Conservation (phyloP, 2,113 vertebrate species). For the Myotis brandtii region DNA sequence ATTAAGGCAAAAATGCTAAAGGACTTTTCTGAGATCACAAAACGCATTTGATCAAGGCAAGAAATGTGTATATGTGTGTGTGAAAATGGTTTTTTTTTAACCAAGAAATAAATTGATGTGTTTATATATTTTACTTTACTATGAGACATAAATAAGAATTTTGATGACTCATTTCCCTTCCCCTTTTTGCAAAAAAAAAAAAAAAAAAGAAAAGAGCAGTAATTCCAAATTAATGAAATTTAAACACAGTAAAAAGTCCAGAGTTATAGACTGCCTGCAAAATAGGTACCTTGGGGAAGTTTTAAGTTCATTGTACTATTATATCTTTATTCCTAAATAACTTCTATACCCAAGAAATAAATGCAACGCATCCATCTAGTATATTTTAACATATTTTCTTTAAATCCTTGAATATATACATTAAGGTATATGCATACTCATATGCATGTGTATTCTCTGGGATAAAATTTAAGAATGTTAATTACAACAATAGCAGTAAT, state of each 20-base stretch:
- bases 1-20: constrained; percentile 2
- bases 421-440: not conserved
- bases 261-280: not conserved
- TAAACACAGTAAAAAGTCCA: not conserved
- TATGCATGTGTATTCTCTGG: not conserved
- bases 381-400: not conserved
- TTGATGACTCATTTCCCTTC: not conserved
- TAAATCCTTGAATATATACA: not conserved
- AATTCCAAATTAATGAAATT: constrained; percentile 17
- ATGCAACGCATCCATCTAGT: not conserved
- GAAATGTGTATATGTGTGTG: not conserved
- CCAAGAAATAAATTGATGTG: not conserved
- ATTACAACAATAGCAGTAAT: not conserved
- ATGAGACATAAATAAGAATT: not conserved
- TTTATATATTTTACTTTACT: constrained; percentile 5
- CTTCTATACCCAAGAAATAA: not conserved
- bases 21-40: not conserved
- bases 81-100: not conserved
- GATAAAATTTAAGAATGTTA: not conserved
- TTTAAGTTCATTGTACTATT: not conserved
- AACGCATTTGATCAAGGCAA: not conserved
- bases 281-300: not conserved
- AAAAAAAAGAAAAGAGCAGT: not conserved
- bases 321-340: not conserved
- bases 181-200: not conserved